These are phyloP conservation scores for Chaenogobius annularis DNA, from an alignment of 2,113 vertebrate genomes.

Conservation along the genomic window DNA sequence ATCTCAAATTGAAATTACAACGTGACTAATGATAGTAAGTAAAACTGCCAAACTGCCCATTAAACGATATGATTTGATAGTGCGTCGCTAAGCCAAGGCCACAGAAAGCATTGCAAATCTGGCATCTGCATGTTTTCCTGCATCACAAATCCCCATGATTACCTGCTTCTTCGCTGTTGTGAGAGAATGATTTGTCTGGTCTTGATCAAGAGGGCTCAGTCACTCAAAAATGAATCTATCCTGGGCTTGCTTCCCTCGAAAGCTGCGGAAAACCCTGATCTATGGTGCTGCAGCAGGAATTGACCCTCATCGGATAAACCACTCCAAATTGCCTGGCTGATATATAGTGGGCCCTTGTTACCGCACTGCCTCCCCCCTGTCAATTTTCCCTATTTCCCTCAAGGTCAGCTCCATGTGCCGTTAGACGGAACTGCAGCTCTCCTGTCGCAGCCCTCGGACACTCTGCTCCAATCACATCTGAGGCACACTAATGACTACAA, in stretches of 20 bases:
- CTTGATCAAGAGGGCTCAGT: constrained; percentile 55
- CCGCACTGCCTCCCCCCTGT: constrained; percentile 57
- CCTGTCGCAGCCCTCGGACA: constrained; percentile 25
- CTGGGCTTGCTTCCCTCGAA: constrained; percentile 50
- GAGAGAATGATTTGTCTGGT: constrained; percentile 57
- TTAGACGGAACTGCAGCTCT: constrained; percentile 64
- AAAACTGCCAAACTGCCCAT: constrained; percentile 44
- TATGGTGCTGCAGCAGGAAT: constrained; percentile 69
- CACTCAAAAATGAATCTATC: constrained; percentile 64
- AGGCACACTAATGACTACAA: constrained; percentile 48
- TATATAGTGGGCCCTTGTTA: constrained; percentile 77
- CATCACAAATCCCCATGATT: constrained; percentile 69
- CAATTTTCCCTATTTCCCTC: constrained; percentile 74
- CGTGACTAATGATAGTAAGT: neutral
- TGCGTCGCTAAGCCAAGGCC: constrained; percentile 38
- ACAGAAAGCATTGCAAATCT: constrained; percentile 58
- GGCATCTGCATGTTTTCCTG: constrained; percentile 56
- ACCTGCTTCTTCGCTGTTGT: constrained; percentile 58
- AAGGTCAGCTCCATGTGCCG: constrained; percentile 70
- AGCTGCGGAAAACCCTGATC: constrained; percentile 66
- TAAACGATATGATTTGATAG: constrained; percentile 53
- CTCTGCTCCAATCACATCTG: constrained; percentile 43
- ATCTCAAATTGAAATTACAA: neutral
- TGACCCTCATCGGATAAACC: constrained; percentile 78
- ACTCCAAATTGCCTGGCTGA: constrained; percentile 77